Evolutionary conservation across 2,888 invertebrate genomes (phyloP).

Genomic region (Andricus curvator): DNA sequence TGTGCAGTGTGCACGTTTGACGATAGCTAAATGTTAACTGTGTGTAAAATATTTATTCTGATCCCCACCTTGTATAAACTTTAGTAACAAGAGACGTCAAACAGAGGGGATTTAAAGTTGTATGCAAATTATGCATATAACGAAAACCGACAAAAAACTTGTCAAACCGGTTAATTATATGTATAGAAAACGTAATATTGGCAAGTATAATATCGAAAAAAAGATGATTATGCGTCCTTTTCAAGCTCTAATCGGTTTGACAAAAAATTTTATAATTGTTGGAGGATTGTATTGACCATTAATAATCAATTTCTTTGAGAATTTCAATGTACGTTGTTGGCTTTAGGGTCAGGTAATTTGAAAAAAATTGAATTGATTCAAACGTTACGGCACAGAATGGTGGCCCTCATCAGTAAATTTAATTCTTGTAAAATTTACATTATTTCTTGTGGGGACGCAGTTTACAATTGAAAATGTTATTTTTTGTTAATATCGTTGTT

Average conservation of each 20-base stretch:
- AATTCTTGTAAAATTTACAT: too few species aligned
- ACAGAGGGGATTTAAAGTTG: slow-evolving; percentile 13
- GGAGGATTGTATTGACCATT: too few species aligned
- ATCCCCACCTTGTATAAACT: slow-evolving; percentile 14
- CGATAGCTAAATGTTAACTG: slow-evolving; percentile 26
- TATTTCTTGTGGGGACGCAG: too few species aligned
- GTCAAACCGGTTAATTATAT: slow-evolving; percentile 18
- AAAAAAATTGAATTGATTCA: too few species aligned
- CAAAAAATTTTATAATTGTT: neutral
- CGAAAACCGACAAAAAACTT: slow-evolving; percentile 14
- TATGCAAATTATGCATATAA: slow-evolving; percentile 11
- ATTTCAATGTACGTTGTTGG: too few species aligned
- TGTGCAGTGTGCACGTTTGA: neutral
- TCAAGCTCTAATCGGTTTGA: neutral
- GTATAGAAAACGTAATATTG: neutral
- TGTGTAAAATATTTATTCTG: slow-evolving; percentile 2
- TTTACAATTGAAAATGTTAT: too few species aligned
- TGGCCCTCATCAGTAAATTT: too few species aligned
- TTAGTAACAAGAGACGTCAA: slow-evolving; percentile 23
- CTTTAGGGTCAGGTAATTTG: too few species aligned
- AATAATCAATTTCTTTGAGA: too few species aligned
- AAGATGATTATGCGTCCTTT: neutral
- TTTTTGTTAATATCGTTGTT: too few species aligned
- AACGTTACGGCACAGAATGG: too few species aligned
- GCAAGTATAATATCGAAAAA: neutral